Conservation (phyloP, 1,140 invertebrate species). For the Thaumatotibia leucotreta region DNA sequence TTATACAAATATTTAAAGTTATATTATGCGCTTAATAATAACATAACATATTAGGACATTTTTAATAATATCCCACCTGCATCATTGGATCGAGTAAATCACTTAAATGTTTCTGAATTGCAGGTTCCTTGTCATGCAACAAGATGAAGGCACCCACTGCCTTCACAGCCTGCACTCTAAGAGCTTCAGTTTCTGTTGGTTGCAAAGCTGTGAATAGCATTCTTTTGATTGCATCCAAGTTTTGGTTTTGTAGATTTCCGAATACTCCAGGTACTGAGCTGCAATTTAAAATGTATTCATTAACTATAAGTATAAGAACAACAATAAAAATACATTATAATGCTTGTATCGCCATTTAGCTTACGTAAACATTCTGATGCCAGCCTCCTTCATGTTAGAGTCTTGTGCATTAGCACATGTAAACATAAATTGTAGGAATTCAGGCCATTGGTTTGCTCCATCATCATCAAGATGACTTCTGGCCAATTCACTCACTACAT, state of each 20-base stretch:
- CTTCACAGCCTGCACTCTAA: conserved; percentile 88
- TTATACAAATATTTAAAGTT: background rate
- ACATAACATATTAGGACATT: too few relatives aligned
- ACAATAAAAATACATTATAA: background rate
- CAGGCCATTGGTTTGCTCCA: conserved; percentile 97
- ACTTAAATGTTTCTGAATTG: conserved; percentile 91
- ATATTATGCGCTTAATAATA: background rate
- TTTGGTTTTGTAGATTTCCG: conserved; percentile 95
- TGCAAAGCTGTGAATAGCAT: conserved; percentile 92
- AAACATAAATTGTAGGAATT: conserved; percentile 97
- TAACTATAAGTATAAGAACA: background rate
- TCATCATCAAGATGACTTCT: conserved; percentile 97
- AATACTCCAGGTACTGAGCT: conserved; percentile 97
- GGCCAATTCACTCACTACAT: conserved; percentile 95
- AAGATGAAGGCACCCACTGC: conserved; percentile 94
- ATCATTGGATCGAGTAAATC: conserved; percentile 89
- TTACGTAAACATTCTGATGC: conserved; percentile 95
- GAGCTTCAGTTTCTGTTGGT: conserved; percentile 82
- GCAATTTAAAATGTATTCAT: conserved; percentile 18
- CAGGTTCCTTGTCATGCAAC: conserved; percentile 92
- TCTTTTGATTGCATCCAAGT: conserved; percentile 95
- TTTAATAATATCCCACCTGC: conserved; percentile 71
- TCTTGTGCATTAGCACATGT: conserved; percentile 92
- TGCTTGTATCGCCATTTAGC: conserved; percentile 46
- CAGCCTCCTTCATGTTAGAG: conserved; percentile 92